A percentile compares a stretch with the other conserved stretches of the same genome.
Conservation (phyloP, 2,888 invertebrate species). For the Pasiphila rectangulata region DNA sequence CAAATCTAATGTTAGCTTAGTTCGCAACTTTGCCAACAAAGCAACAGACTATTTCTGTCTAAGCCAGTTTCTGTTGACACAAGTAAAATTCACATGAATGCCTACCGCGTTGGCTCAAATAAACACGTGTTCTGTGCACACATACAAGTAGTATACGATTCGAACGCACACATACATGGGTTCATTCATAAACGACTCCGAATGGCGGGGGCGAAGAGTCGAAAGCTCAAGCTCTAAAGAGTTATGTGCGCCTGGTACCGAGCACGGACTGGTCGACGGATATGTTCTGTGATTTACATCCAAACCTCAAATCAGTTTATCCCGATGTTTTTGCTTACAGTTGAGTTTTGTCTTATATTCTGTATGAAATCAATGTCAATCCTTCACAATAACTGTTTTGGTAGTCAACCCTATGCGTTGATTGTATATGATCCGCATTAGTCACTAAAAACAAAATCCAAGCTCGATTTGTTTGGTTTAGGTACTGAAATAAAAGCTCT, state of each 20-base stretch:
- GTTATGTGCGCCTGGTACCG: constrained; percentile 67
- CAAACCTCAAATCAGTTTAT: too few relatives aligned
- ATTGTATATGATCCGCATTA: too few relatives aligned
- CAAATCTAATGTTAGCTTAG: constrained; percentile 31
- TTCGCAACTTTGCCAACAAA: constrained; percentile 67
- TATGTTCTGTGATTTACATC: constrained; percentile 68
- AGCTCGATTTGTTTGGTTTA: too few relatives aligned
- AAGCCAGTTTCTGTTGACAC: constrained; percentile 71
- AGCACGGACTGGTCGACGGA: constrained; percentile 63
- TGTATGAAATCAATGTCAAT: too few relatives aligned
- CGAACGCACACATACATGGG: constrained; percentile 51
- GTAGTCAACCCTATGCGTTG: too few relatives aligned
- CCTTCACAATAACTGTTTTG: too few relatives aligned
- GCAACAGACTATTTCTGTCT: constrained; percentile 70
- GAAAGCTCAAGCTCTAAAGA: constrained; percentile 38
- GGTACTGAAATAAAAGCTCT: too few relatives aligned
- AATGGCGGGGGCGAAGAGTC: constrained; percentile 63
- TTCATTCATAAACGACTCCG: constrained; percentile 63
- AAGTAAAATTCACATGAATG: constrained; percentile 78
- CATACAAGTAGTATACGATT: constrained; percentile 36
- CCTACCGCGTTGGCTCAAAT: constrained; percentile 68
- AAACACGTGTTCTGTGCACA: constrained; percentile 69
- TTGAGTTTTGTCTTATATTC: too few relatives aligned
- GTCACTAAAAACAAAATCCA: too few relatives aligned
- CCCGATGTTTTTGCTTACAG: too few relatives aligned